Conservation (phyloP, 2,113 vertebrate species). For the Pogonocichla stellata region DNA sequence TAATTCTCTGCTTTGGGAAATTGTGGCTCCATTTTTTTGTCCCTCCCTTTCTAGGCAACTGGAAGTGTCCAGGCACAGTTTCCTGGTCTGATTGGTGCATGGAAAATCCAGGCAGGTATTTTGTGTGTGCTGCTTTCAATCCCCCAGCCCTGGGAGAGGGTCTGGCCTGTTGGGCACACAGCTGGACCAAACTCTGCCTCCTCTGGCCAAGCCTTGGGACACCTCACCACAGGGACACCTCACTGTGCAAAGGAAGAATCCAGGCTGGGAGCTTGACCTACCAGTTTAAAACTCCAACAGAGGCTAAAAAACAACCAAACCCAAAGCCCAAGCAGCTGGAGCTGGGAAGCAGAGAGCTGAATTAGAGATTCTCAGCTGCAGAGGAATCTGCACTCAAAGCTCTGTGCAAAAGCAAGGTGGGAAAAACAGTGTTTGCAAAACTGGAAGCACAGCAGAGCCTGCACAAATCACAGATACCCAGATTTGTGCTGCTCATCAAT, state of each 20-base stretch:
- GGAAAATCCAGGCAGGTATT: neutral
- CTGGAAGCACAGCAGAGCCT: neutral
- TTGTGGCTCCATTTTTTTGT: neutral
- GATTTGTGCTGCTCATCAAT: neutral
- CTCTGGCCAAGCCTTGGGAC: neutral
- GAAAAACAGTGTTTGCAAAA: neutral
- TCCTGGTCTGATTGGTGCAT: no score
- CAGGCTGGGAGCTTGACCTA: neutral
- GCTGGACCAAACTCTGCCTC: neutral
- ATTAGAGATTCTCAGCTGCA: neutral
- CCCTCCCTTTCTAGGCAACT: neutral
- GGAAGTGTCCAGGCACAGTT: neutral
- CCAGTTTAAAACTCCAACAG: neutral
- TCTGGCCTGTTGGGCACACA: neutral
- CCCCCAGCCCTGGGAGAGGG: neutral
- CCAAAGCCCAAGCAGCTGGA: neutral
- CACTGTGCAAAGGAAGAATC: neutral
- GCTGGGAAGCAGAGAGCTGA: neutral
- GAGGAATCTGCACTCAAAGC: neutral
- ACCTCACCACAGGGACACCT: no score
- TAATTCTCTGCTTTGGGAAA: neutral
- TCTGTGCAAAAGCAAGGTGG: neutral
- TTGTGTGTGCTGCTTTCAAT: neutral
- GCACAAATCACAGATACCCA: neutral
- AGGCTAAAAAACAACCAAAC: neutral